phyloP scores from a whole-genome alignment of 2,113 vertebrate genomes.

The Climacteris rufus region DNA sequence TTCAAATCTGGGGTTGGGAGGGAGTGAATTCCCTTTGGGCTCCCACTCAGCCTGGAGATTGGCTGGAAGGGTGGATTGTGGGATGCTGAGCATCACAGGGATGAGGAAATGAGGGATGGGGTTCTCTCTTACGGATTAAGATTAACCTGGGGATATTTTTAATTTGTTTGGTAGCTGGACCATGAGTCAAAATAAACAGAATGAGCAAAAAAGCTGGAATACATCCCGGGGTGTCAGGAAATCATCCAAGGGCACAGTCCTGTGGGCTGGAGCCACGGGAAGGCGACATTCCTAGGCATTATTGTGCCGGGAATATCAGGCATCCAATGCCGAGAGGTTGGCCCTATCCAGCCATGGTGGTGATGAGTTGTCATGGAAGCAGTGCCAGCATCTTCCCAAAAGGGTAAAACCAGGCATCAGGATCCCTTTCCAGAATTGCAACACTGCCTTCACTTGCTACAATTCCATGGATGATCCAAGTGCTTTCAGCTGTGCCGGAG shows the following conservation, averaged over 20 bases:
- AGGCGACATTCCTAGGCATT: not conserved
- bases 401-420: not conserved
- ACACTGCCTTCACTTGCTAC: not conserved
- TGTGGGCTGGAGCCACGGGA: not conserved
- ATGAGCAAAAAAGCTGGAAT: not conserved
- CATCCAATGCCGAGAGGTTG: fast-evolving
- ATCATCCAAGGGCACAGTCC: not conserved
- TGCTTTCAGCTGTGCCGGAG: conserved; percentile 64
- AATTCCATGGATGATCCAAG: not conserved
- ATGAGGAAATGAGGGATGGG: fast-evolving
- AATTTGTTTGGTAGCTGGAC: not conserved
- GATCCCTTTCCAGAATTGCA: not conserved
- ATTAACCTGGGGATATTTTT: not conserved
- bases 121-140: not conserved
- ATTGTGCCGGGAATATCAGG: fast-evolving
- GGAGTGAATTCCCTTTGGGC: not conserved
- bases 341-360: fast-evolving
- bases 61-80: not conserved
- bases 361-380: not conserved
- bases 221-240: not conserved
- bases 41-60: not conserved
- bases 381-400: not conserved
- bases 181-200: not conserved
- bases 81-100: not conserved
- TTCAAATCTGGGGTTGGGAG: not conserved